Evolutionary conservation across 2,888 invertebrate species (phyloP).

Genomic region (Eulithis testata): DNA sequence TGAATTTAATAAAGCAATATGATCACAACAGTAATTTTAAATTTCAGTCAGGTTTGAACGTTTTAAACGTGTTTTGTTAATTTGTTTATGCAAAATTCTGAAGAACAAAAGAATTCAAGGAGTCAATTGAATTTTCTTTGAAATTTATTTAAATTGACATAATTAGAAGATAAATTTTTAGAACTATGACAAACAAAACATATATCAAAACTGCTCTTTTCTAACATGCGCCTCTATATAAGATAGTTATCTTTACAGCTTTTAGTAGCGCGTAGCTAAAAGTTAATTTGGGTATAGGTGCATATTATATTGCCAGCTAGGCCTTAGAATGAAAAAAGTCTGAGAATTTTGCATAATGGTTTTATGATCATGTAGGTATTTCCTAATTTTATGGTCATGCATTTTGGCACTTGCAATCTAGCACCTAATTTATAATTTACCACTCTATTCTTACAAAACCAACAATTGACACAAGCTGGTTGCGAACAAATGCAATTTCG

Average conservation of each 20-base stretch:
- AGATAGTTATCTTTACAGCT: too few relatives aligned
- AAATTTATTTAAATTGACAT: too few relatives aligned
- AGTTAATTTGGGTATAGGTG: too few relatives aligned
- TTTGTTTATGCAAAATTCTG: constrained; percentile 7
- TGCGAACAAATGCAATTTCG: constrained; percentile 26
- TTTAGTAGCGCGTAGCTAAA: too few relatives aligned
- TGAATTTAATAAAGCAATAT: constrained; percentile 22
- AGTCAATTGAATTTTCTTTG: too few relatives aligned
- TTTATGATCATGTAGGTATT: neutral
- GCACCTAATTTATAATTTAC: constrained; percentile 32
- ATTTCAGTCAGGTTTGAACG: constrained; percentile 10
- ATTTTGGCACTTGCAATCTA: constrained; percentile 19
- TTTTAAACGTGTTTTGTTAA: constrained; percentile 10
- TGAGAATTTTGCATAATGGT: neutral
- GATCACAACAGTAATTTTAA: constrained; percentile 15
- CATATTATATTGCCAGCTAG: too few relatives aligned
- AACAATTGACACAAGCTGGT: constrained; percentile 25
- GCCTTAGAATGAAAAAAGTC: neutral
- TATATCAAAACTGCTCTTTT: too few relatives aligned
- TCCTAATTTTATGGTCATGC: constrained; percentile 15
- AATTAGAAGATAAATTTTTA: too few relatives aligned
- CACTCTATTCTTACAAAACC: constrained; percentile 30
- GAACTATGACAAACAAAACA: too few relatives aligned
- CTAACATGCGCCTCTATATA: too few relatives aligned
- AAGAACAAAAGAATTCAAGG: neutral